Evolutionary conservation across 2,888 invertebrate genomes (phyloP).

Genomic region (Leptodirus hochenwartii): DNA sequence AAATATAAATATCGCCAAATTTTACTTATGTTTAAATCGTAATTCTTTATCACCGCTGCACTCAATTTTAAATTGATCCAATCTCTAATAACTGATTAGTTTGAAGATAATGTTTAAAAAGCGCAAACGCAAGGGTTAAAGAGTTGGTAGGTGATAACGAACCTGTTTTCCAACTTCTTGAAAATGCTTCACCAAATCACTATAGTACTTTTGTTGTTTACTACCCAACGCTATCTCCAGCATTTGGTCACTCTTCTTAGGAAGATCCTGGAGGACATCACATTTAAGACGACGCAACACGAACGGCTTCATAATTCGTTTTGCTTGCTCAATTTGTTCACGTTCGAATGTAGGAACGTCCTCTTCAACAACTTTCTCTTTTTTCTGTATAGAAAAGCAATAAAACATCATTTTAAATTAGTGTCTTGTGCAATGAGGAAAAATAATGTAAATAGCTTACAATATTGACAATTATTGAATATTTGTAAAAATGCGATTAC

Average conservation of each 20-base stretch:
- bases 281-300: slow-evolving; percentile 72
- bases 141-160: too few relatives aligned
- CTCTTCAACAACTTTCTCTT: slow-evolving; percentile 29
- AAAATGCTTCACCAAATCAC: slow-evolving; percentile 48
- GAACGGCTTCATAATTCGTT: slow-evolving; percentile 92
- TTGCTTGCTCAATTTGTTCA: slow-evolving; percentile 81
- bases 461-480: neutral
- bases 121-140: too few relatives aligned
- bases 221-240: slow-evolving; percentile 48
- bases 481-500: too few relatives aligned
- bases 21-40: too few relatives aligned
- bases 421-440: too few relatives aligned
- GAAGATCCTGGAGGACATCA: slow-evolving; percentile 73
- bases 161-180: slow-evolving; percentile 41
- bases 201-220: slow-evolving; percentile 58
- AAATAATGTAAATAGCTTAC: slow-evolving; percentile 5
- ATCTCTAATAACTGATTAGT: slow-evolving; percentile 21
- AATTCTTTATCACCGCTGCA: too few relatives aligned
- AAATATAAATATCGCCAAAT: too few relatives aligned
- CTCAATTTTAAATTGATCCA: too few relatives aligned
- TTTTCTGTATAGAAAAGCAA: slow-evolving; percentile 27
- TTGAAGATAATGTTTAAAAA: neutral
- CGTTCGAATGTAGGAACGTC: slow-evolving; percentile 67
- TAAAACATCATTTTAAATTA: slow-evolving; percentile 2
- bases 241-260: slow-evolving; percentile 58